These are phyloP conservation scores for Illadopsis cleaveri DNA, from an alignment of 2,113 vertebrate species.

Conservation along the genomic window DNA sequence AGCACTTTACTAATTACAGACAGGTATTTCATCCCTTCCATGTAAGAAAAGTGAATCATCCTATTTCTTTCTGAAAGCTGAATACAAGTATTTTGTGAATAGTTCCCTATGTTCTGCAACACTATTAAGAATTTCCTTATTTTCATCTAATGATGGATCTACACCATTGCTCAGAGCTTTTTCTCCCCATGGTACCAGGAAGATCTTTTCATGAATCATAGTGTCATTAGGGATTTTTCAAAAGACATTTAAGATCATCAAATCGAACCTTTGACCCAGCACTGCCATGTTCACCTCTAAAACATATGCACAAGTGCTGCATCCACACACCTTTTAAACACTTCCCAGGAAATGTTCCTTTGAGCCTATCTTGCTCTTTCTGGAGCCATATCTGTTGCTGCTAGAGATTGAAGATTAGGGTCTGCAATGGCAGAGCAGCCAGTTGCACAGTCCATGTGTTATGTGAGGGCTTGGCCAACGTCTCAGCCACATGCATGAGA, in stretches of 20 bases:
- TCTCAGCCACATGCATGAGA: neutral
- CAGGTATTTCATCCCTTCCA: neutral
- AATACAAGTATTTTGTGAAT: neutral
- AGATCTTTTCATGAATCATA: neutral
- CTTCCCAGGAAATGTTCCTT: neutral
- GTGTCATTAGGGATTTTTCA: neutral
- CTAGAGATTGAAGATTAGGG: neutral
- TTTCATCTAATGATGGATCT: neutral
- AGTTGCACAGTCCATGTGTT: neutral
- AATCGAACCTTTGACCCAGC: neutral
- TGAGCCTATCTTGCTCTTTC: neutral
- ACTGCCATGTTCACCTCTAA: neutral
- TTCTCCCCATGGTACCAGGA: neutral
- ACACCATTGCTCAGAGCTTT: neutral
- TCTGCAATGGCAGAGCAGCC: rapidly evolving
- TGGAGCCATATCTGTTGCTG: rapidly evolving
- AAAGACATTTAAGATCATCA: neutral
- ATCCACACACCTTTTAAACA: neutral
- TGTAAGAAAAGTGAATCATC: neutral
- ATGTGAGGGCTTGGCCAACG: neutral
- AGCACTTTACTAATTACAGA: neutral
- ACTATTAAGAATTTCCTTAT: neutral
- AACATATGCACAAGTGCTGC: neutral
- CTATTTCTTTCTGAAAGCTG: neutral
- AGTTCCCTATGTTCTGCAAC: neutral